Evolutionary conservation across 2,888 invertebrate species (phyloP).

Genomic region (Andricus quercusramuli): DNA sequence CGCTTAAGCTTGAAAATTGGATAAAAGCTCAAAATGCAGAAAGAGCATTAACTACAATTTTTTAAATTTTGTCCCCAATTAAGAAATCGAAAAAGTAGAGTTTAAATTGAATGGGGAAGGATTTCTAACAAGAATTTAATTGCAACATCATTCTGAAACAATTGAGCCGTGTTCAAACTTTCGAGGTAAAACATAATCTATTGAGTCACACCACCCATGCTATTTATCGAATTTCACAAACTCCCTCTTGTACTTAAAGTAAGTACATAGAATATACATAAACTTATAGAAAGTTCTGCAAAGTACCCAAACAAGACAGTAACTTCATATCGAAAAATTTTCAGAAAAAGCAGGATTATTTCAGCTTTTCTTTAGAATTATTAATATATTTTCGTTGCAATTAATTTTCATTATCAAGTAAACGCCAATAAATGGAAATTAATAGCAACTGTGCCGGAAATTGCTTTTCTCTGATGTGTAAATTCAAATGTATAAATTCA

Average conservation of each 20-base stretch:
- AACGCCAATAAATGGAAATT: slow-evolving; percentile 36
- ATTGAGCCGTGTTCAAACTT: slow-evolving; percentile 3
- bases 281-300: neutral
- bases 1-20: neutral
- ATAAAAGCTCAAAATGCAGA: no score
- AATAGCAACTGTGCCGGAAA: slow-evolving; percentile 29
- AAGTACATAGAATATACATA: neutral
- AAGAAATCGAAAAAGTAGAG: neutral
- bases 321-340: neutral
- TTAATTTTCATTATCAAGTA: slow-evolving; percentile 19
- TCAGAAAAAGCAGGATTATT: slow-evolving; percentile 14
- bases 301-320: neutral
- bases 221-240: slow-evolving; percentile 21
- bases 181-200: slow-evolving; percentile 1
- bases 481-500: slow-evolving; percentile 27
- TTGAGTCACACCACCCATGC: neutral
- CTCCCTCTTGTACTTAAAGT: neutral
- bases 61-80: neutral
- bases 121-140: neutral
- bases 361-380: neutral
- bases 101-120: slow-evolving; percentile 6
- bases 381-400: slow-evolving; percentile 17
- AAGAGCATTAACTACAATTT: no score
- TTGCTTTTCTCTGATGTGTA: slow-evolving; percentile 25
- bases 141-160: slow-evolving; percentile 16